Evolutionary conservation across 1,140 invertebrate species (phyloP), one percentile per base, ranked within the genome.

Genomic region (Glossosoma conforme): DNA sequence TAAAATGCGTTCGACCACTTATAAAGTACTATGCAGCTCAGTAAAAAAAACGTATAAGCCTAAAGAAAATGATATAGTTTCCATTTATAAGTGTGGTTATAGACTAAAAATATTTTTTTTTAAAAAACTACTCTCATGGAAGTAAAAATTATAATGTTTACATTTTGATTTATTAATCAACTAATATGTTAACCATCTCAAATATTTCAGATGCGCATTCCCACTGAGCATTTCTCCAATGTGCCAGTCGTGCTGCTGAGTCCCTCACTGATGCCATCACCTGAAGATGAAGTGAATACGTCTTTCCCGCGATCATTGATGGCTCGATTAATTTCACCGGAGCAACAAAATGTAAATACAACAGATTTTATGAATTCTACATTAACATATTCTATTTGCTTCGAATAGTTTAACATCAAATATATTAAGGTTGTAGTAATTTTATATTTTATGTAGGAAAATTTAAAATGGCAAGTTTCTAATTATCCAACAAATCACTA

Each of bases 191-290:
- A 17, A 11, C 25, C 5, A 32, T 59, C 19, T 40, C 37, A 5
- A 20, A 13, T 44, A 11, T 18, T 42, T 5, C 70, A 94, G 87
- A 97, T 97, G 93, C 83, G 91, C 50, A 93, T 97, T 58, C 93
- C 93, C 15, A 92, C 90, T 45, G 92, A 95, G 65, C 91, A 96
- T 63, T 97, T 96, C 73, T 84, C 89, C n/a, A 90, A 90, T 65
- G 90, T 96, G 47, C 93, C 93, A 3, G 91, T 97, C 19, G 91
- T 93, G 48, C 79, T 93, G 59, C 75, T 97, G 25, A 93, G 89
- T 60, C 93, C 93, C 13, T 88, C 84, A 57, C 78, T 89, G 61
- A 75, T 86, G 61, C 74, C 81, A 30, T 86, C 84, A 28, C 77
- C 79, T 1, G 79, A 82, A 52, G 81, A 83, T 42, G 80, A 83